Conservation (phyloP, 2,888 invertebrate genomes). For the Chelonus formosanus region DNA sequence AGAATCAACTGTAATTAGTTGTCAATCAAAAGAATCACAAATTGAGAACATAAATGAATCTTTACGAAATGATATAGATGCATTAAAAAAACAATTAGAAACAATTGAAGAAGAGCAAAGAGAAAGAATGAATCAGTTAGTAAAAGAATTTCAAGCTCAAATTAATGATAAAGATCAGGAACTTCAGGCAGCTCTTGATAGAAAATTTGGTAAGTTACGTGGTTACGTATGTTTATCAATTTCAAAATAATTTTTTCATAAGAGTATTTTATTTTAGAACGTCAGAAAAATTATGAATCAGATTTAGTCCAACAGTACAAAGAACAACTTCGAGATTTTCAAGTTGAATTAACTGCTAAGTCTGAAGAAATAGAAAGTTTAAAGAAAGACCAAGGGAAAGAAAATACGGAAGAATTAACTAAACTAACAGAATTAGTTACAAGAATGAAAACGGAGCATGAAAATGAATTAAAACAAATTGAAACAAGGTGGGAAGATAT, state of each 20-base stretch:
- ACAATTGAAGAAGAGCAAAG: slow-evolving; percentile 56
- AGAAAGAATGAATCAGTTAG: slow-evolving; percentile 59
- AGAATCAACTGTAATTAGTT: slow-evolving; percentile 48
- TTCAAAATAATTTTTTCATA: slow-evolving; percentile 9
- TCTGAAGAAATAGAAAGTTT: slow-evolving; percentile 58
- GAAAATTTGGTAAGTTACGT: slow-evolving; percentile 55
- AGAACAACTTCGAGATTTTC: slow-evolving; percentile 59
- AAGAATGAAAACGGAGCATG: slow-evolving; percentile 51
- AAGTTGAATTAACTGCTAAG: slow-evolving; percentile 58
- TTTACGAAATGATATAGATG: slow-evolving; percentile 47
- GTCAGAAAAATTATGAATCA: slow-evolving; percentile 58
- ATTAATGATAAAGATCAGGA: slow-evolving; percentile 61
- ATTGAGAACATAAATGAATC: slow-evolving; percentile 52
- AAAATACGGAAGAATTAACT: slow-evolving; percentile 39
- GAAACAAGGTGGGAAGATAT: slow-evolving; percentile 59
- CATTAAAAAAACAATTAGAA: slow-evolving; percentile 50
- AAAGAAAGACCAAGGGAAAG: slow-evolving; percentile 48
- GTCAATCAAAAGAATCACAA: slow-evolving; percentile 56
- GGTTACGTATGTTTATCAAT: slow-evolving; percentile 5
- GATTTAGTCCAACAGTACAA: slow-evolving; percentile 58
- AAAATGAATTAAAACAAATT: slow-evolving; percentile 25
- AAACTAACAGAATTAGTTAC: slow-evolving; percentile 47
- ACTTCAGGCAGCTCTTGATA: slow-evolving; percentile 59
- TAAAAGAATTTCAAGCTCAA: slow-evolving; percentile 61
- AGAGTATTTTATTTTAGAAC: slow-evolving; percentile 47